Conservation (phyloP, 2,113 vertebrate genomes). For the Herpailurus yagouaroundi region DNA sequence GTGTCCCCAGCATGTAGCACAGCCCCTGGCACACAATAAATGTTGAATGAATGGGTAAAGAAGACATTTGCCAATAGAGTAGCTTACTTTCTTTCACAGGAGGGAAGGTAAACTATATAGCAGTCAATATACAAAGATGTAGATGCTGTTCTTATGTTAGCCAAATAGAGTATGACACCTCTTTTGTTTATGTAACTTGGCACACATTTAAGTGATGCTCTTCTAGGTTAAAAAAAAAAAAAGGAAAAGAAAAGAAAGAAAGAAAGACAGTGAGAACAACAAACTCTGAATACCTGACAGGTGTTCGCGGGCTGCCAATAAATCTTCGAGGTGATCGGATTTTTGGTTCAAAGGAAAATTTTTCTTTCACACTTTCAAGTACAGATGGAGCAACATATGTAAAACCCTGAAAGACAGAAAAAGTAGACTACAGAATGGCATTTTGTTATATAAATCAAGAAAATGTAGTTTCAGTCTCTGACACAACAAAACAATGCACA, state of each 20-base stretch:
- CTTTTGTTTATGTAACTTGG: constrained; percentile 49
- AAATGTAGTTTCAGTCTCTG: constrained; percentile 31
- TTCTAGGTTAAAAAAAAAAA: constrained; percentile 21
- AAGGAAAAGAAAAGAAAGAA: background rate
- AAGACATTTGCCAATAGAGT: background rate
- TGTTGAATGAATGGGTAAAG: background rate
- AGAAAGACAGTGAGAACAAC: background rate
- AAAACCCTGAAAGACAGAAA: constrained; percentile 92
- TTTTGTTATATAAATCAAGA: background rate
- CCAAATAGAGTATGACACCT: constrained; percentile 1
- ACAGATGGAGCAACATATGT: constrained; percentile 99
- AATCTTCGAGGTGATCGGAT: constrained; percentile 97
- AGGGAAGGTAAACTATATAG: background rate
- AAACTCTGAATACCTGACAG: constrained; percentile 91
- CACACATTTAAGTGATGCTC: constrained; percentile 30
- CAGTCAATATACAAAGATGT: background rate
- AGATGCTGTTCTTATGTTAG: constrained; percentile 8
- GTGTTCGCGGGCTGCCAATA: constrained; percentile 97
- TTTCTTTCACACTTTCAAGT: constrained; percentile 98
- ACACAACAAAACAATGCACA: background rate
- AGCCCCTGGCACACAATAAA: background rate
- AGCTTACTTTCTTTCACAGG: constrained; percentile 12
- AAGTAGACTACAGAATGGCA: constrained; percentile 16
- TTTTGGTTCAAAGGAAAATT: constrained; percentile 99
- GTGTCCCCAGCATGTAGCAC: background rate